Evolutionary conservation across 35 echinoderm and acorn worm species (phyloP), one percentile per base, ranked within the genome.

Genomic region (Amphiura filiformis): DNA sequence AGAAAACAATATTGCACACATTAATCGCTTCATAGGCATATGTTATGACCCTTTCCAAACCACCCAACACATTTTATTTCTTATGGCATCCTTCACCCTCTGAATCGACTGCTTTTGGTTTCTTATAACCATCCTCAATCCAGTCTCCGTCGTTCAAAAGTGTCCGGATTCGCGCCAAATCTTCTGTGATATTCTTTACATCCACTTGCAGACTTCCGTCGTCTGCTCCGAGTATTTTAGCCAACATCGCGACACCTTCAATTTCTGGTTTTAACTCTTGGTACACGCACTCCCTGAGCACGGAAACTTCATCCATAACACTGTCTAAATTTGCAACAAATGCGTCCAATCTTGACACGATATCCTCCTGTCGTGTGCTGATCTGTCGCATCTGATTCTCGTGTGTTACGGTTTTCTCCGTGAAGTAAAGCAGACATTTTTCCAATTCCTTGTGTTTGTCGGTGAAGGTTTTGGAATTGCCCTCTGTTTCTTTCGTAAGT

Each of bases 311-410:
- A 31, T 70, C 76, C 7, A 31, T 35, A 0, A 87, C 37, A 56
- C 40, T 78, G 34, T 87, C 85, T 76, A 87, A 76, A 70, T 87
- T 87, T 9, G 35, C 30, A 57, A 85, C 35, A 56, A 78, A n/a
- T 39, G 34, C 37, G 26, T 89, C 44, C 22, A 86, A 22, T 82
- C 78, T 84, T 11, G 38, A 49, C 35, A 70, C 31, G 41, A 26
- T 20, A 11, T 86, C 39, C 44, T 79, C 61, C 33, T 56, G 44
- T 9, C 78, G 39, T 39, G 78, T 64, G 36, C 44, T 89, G 14
- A 87, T 40, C 38, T 96, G 86, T 1, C 77, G 77, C 30, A 92
- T 39, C 17, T 86, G 81, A 64, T 96, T 96, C 75, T 95, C 94
- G 31, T 96, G 94, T 23, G 78, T 76, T 12, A 90, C 94, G 0